These are phyloP conservation scores for Stegophylla sp. DNA, from an alignment of 2,888 invertebrate genomes.

Conservation along the genomic window DNA sequence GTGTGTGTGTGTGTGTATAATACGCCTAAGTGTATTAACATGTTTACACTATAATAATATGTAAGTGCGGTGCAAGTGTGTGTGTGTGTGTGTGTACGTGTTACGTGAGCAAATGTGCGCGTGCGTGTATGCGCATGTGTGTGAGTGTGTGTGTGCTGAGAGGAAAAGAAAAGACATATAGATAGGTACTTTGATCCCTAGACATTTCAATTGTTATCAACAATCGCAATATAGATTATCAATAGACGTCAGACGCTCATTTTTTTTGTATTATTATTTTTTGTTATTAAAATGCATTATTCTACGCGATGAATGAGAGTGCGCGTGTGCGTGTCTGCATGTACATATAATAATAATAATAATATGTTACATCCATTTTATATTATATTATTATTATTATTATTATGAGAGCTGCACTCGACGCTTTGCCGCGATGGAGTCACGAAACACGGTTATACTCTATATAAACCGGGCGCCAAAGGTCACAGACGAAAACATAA, in stretches of 20 bases:
- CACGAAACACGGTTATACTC: too few relatives aligned
- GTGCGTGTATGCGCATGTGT: background rate
- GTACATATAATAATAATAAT: too few relatives aligned
- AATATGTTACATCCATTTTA: too few relatives aligned
- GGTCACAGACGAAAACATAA: conserved; percentile 4
- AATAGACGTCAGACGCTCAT: conserved; percentile 4
- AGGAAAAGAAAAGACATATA: background rate
- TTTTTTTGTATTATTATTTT: conserved; percentile 18
- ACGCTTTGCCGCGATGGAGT: too few relatives aligned
- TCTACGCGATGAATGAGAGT: too few relatives aligned
- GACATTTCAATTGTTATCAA: conserved; percentile 40
- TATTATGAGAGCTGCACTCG: too few relatives aligned
- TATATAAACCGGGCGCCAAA: background rate
- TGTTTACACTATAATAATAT: too few relatives aligned
- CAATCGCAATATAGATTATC: conserved; percentile 20
- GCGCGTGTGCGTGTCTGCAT: too few relatives aligned
- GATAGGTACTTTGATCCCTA: conserved; percentile 30
- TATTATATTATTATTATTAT: too few relatives aligned
- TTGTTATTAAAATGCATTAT: conserved; percentile 41
- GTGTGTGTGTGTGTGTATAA: too few relatives aligned
- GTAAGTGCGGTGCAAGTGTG: background rate
- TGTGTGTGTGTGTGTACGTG: background rate
- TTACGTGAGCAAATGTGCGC: background rate
- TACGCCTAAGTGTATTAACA: too few relatives aligned
- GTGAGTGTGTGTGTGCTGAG: conserved; percentile 5